Conservation (phyloP, 2,888 invertebrate species). For the Galerucella calmariensis region DNA sequence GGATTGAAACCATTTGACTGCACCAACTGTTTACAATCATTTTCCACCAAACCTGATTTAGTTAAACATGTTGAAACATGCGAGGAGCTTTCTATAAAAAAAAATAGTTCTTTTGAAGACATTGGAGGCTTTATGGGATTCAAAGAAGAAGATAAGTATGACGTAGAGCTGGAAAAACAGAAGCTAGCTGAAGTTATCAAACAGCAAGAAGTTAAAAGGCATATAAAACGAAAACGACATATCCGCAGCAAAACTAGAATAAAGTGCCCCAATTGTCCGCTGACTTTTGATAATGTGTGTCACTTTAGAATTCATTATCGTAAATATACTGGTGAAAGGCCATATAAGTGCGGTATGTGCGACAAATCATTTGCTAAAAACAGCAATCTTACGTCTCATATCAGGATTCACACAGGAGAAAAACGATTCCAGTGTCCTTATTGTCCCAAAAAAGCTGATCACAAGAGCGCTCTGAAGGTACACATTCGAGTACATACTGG, state of each 20-base stretch:
- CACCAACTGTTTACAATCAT: constrained; percentile 25
- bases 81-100: constrained; percentile 1
- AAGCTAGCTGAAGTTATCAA: constrained; percentile 21
- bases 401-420: constrained; percentile 28
- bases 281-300: constrained; percentile 28
- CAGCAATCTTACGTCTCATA: constrained; percentile 25
- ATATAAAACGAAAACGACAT: neutral
- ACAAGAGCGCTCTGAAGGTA: constrained; percentile 27
- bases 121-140: constrained; percentile 2
- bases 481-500: constrained; percentile 30
- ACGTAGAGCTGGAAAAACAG: constrained; percentile 7
- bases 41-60: constrained; percentile 25
- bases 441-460: constrained; percentile 24
- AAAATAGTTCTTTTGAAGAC: neutral
- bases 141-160: constrained; percentile 16
- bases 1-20: constrained; percentile 31
- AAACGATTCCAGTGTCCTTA: constrained; percentile 29
- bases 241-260: constrained; percentile 14
- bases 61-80: constrained; percentile 25
- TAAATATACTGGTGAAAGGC: constrained; percentile 31
- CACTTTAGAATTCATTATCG: constrained; percentile 30
- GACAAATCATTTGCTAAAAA: constrained; percentile 28
- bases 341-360: constrained; percentile 24
- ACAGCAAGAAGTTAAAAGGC: constrained; percentile 7
- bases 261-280: constrained; percentile 29